These are phyloP conservation scores for Brachymystax lenok DNA, from an alignment of 2,797 vertebrate genomes.

Conservation along the genomic window DNA sequence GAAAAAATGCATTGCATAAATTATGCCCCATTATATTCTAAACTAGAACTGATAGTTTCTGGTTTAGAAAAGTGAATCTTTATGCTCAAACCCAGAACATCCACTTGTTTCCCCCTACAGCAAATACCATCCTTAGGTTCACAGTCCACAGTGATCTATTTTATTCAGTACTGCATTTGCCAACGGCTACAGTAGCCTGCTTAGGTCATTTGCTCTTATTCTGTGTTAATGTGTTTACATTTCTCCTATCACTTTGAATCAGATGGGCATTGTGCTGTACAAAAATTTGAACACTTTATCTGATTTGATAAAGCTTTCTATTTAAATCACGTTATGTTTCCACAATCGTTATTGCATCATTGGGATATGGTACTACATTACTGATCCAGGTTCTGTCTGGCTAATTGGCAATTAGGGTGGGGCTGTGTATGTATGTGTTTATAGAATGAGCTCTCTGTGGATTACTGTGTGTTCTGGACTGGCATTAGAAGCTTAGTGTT, in stretches of 20 bases:
- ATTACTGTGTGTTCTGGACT: conserved; percentile 42
- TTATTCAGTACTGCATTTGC: conserved; percentile 1
- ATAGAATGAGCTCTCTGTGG: conserved; percentile 29
- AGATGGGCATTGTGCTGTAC: not conserved
- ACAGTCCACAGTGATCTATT: conserved; percentile 1
- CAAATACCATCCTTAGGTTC: not conserved
- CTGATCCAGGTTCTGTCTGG: not conserved
- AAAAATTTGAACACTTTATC: conserved; percentile 9
- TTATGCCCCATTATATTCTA: not conserved
- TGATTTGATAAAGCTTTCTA: conserved; percentile 13
- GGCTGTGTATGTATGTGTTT: conserved; percentile 12
- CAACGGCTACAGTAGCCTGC: not conserved
- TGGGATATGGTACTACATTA: not conserved
- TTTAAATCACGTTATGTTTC: not conserved
- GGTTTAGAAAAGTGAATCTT: not conserved
- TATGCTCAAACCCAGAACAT: not conserved
- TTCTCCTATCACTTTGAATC: not conserved
- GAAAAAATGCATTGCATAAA: not conserved
- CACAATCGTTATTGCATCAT: not conserved
- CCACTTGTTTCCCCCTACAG: not conserved
- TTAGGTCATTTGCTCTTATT: not conserved
- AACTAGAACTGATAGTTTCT: not conserved
- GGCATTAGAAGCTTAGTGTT: conserved; percentile 49
- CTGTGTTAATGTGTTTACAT: not conserved
- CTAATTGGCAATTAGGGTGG: not conserved